Percentiles rank a stretch among this genome's conserved stretches.
Conservation (phyloP, 2,113 vertebrate species). For the Triplophysa siluroides region DNA sequence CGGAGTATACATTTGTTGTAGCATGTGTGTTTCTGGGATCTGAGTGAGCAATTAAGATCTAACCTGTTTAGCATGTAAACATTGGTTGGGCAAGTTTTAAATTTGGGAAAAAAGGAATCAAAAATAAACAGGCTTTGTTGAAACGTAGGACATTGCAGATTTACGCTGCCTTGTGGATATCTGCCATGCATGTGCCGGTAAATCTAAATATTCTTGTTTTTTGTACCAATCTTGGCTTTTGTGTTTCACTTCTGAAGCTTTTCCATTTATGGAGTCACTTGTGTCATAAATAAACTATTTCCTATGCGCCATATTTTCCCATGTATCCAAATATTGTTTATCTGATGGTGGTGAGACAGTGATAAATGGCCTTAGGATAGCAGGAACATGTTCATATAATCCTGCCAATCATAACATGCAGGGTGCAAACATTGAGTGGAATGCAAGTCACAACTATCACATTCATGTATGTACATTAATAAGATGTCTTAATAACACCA, state of each 20-base stretch:
- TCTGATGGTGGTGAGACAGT: neutral
- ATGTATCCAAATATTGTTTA: neutral
- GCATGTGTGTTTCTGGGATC: neutral
- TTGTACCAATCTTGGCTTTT: neutral
- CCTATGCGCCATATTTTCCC: neutral
- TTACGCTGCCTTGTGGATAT: neutral
- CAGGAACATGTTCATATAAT: neutral
- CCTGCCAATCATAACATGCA: neutral
- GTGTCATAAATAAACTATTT: neutral
- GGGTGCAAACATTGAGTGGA: neutral
- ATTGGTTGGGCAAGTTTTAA: neutral
- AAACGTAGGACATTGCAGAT: neutral
- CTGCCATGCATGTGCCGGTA: neutral
- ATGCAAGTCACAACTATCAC: neutral
- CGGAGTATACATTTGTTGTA: no score
- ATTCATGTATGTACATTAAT: neutral
- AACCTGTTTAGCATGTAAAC: neutral
- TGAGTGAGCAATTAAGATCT: neutral
- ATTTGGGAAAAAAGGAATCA: neutral
- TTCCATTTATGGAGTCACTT: conserved; percentile 2
- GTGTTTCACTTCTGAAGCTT: neutral
- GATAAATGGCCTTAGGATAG: neutral
- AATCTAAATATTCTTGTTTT: neutral
- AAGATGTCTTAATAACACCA: neutral
- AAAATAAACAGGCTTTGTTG: neutral